Base-by-base conservation (phyloP, 2,797 vertebrate species). In the Sebastes paucispinis region DNA sequence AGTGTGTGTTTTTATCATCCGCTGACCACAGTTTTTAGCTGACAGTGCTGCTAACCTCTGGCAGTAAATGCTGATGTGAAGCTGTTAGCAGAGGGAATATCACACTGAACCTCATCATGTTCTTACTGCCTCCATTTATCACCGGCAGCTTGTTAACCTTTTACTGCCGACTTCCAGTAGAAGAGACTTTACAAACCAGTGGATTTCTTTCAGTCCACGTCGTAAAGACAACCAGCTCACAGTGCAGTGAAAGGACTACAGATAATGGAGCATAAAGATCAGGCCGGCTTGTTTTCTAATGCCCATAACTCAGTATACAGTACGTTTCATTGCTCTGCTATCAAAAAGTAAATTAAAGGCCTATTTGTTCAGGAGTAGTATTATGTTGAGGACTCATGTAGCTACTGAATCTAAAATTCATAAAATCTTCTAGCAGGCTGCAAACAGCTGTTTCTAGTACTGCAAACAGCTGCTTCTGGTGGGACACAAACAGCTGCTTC, bases 211-310 rank as follows among this genome's bases (percentile, higher is more conserved):
- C 82, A 73, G 82, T 72, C 58, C 63, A 32, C 52, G 62, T 77
- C 75, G 67, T 85, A 80, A 89, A 90, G 86, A 79, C 76, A 77
- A 59, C 39, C 18, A 3, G 29, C 55, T 57, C 77, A 62, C 73
- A 50, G 14, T 31, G 60, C n/a, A 47, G 43, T 55, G 54, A 64
- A 60, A 75, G 65, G 67, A 80, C 77, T 77, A 73, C 60, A 82
- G 69, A 86, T 86, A 88, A 92, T 89, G 74, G 83, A 80, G 81
- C 85, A 79, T 83, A 89, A 91, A 88, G 80, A 88, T 79, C 82
- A 84, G 69, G 71, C 73, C 77, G 73, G 79, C 74, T 88, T 82
- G 77, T 90, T 88, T 69, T 81, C 85, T 75, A 77, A 70, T 22
- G 73, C 20, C 47, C 59, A 73, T 89, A 86, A 88, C 75, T 88